Percentiles rank a stretch among this genome's conserved stretches.
phyloP scores from a whole-genome alignment of 1,140 invertebrate species.

The Bombus waltoni region DNA sequence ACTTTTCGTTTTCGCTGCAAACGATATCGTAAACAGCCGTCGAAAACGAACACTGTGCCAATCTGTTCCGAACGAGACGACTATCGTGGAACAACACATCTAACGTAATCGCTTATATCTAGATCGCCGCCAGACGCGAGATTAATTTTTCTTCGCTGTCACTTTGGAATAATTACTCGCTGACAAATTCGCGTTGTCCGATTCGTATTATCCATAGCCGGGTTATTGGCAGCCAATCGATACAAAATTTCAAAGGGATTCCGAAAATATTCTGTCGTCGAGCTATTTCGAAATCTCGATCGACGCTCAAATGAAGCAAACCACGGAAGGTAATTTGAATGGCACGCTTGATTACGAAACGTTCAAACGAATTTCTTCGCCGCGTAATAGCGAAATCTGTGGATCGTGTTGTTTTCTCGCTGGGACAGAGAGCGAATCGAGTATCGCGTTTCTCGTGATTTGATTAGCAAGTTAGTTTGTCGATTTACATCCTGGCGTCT shows the following conservation, averaged over 20 bases:
- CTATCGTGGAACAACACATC: background rate
- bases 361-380: background rate
- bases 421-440: background rate
- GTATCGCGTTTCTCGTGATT: background rate
- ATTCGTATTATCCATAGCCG: background rate
- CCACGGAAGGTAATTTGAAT: background rate
- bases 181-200: background rate
- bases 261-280: background rate
- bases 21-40: too few species aligned
- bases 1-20: background rate
- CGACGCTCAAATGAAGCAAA: background rate
- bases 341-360: conserved; percentile 9
- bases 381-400: conserved; percentile 6
- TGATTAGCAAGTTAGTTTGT: background rate
- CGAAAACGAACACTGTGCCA: too few species aligned
- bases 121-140: too few species aligned
- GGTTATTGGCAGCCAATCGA: background rate
- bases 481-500: background rate
- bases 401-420: too few species aligned
- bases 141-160: too few species aligned
- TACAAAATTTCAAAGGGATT: background rate
- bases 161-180: background rate
- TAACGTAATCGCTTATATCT: too few species aligned
- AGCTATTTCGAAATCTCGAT: background rate
- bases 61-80: background rate